Conservation (phyloP, 2,888 invertebrate species). For the Drosophila tripunctata region DNA sequence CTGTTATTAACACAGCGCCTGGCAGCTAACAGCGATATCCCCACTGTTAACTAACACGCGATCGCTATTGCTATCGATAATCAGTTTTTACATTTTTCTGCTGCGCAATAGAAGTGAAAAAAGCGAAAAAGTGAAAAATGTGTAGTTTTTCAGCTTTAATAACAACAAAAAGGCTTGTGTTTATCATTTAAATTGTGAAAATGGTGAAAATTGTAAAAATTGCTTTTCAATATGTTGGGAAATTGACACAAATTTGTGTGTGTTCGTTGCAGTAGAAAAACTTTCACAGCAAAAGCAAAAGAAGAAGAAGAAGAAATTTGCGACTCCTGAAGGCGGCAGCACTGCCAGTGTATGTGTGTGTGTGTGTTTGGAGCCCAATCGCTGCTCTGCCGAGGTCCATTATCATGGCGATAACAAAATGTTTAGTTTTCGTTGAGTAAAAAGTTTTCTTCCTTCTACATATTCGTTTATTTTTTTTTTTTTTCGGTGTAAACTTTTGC, state of each 20-base stretch:
- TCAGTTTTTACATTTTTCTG: not conserved
- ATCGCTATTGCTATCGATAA: not conserved
- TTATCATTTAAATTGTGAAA: conserved; percentile 28
- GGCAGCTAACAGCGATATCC: not conserved
- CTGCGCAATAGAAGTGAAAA: not conserved
- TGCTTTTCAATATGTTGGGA: conserved; percentile 32
- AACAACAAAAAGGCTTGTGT: too few relatives aligned
- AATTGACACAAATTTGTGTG: conserved; percentile 49
- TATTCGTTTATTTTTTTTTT: too few relatives aligned
- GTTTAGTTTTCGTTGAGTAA: conserved; percentile 72
- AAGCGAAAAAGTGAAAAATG: not conserved
- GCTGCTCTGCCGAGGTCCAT: conserved; percentile 58
- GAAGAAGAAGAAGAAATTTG: not conserved
- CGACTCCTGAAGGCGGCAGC: not conserved
- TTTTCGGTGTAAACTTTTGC: conserved; percentile 69
- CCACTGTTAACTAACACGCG: too few relatives aligned
- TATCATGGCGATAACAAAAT: conserved; percentile 75
- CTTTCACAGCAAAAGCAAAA: conserved; percentile 46
- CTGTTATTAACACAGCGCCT: not conserved
- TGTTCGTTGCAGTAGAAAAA: too few relatives aligned
- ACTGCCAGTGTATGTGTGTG: not conserved
- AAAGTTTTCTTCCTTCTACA: conserved; percentile 35
- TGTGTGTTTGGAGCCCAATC: conserved; percentile 39
- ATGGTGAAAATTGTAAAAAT: conserved; percentile 42
- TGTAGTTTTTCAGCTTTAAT: not conserved